Base-by-base conservation (phyloP, 2,888 invertebrate genomes). In the Acleris laterana region DNA sequence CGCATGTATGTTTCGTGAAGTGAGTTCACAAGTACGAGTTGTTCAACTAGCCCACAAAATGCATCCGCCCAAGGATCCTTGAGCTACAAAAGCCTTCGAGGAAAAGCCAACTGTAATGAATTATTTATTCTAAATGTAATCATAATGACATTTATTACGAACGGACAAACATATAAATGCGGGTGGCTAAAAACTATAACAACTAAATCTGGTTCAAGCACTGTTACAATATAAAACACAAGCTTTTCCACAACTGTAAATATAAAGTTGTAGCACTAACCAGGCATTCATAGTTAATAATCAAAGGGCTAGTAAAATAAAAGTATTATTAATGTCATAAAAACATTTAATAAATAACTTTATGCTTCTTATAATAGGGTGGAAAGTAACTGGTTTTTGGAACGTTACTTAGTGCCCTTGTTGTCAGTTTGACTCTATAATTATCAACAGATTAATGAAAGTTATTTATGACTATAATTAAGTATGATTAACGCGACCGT, bases 41-140 rank as follows among this genome's bases (percentile, higher is more conserved):
- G 4, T 20, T 28, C 25, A 28, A 28, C 13, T 38, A 38, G 42
- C 51, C 13, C 38, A 51, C 55, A 42, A 42, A 46, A 32, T 51
- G 58, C 44, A 56, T 65, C 65, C 65, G 61, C 22, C 11, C 25
- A 61, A 50, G 56, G 44, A 61, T 65, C 61, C 65, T 46, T 51
- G 55, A 60, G 28, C 52, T 50, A 44, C 50, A 42, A 60, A 61
- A 65, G 44, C 50, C 50, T 65, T 65, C 50, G 49, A 60, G 65
- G 65, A 61, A 61, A 65, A 65, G 44, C 60, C 65, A 42, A 20
- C 60, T 19, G n/a, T n/a, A 16, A 50, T 65, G 55, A 65, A 65
- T 65, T 56, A 61, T 61, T 65, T 60, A 65, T 65, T 55, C 25
- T 55, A 42, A 53, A 58, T 20, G 51, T 56, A 55, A 49, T 38